A percentile compares a stretch with the other conserved stretches of the same genome.
These are phyloP conservation scores for Drosophila neotestacea DNA, from an alignment of 2,888 invertebrate genomes.

Conservation along the genomic window DNA sequence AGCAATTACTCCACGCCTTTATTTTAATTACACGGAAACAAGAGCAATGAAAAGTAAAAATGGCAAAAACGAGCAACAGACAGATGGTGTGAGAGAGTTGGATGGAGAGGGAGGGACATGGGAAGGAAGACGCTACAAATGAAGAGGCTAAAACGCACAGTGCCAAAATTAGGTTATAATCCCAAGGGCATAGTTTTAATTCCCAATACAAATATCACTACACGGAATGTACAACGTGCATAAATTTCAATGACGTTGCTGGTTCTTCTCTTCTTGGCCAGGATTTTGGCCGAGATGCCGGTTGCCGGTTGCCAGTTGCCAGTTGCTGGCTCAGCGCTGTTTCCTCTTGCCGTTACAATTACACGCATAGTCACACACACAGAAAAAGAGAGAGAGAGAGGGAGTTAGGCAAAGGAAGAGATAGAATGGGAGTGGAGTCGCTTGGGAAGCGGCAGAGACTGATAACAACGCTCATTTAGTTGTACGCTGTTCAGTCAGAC, in stretches of 20 bases:
- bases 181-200: slow-evolving; percentile 80
- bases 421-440: slow-evolving; percentile 27
- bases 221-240: slow-evolving; percentile 80
- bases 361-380: slow-evolving; percentile 72
- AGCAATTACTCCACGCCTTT: slow-evolving; percentile 81
- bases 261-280: slow-evolving; percentile 8
- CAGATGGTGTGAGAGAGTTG: not conserved
- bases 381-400: not conserved
- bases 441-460: slow-evolving; percentile 51
- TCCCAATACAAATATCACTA: slow-evolving; percentile 82
- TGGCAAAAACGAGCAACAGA: slow-evolving; percentile 32
- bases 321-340: slow-evolving; percentile 65
- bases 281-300: not conserved
- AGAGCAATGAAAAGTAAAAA: slow-evolving; percentile 80
- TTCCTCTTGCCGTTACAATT: slow-evolving; percentile 59
- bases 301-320: slow-evolving; percentile 38
- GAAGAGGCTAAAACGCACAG: slow-evolving; percentile 46
- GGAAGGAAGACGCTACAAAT: slow-evolving; percentile 19
- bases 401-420: not conserved
- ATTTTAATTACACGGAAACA: slow-evolving; percentile 79
- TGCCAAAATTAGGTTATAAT: slow-evolving; percentile 78
- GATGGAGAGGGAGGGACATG: not conserved
- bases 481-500: slow-evolving; percentile 61
- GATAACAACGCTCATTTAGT: slow-evolving; percentile 78
- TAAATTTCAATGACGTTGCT: slow-evolving; percentile 79